phyloP scores from a whole-genome alignment of 2,113 vertebrate genomes.

The Atlantisia rogersi region DNA sequence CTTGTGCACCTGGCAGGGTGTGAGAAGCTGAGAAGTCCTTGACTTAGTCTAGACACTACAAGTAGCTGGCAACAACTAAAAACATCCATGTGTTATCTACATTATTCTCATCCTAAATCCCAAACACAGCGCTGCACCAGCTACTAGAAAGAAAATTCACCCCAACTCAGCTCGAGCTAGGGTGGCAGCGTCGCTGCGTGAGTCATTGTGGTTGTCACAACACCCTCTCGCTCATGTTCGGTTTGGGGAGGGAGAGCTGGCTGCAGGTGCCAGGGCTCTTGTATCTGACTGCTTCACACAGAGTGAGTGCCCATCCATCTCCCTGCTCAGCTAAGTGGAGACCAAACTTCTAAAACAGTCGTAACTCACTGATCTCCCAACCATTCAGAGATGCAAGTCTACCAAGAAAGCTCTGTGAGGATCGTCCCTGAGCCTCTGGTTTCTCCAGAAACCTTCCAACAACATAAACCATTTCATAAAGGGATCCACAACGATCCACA shows the following conservation, averaged over 20 bases:
- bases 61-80: too few relatives aligned
- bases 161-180: too few relatives aligned
- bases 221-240: background rate
- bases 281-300: rapidly evolving
- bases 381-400: background rate
- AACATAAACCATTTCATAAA: background rate
- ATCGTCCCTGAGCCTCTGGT: background rate
- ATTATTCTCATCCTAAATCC: too few relatives aligned
- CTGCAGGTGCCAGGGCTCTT: background rate
- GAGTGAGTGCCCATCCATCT: background rate
- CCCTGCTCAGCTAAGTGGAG: background rate
- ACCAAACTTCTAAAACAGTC: background rate
- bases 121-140: too few relatives aligned
- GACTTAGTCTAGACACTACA: too few relatives aligned
- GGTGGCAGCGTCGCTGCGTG: background rate
- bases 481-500: too few relatives aligned
- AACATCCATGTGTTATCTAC: too few relatives aligned
- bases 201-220: background rate
- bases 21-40: too few relatives aligned
- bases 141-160: too few relatives aligned
- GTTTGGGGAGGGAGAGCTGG: background rate
- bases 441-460: background rate
- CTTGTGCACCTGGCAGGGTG: too few relatives aligned
- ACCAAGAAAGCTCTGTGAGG: background rate
- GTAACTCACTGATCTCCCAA: background rate